Evolutionary conservation across 2,888 invertebrate species (phyloP), one percentile per base, ranked within the genome.

Genomic region (Eupithecia dodoneata): DNA sequence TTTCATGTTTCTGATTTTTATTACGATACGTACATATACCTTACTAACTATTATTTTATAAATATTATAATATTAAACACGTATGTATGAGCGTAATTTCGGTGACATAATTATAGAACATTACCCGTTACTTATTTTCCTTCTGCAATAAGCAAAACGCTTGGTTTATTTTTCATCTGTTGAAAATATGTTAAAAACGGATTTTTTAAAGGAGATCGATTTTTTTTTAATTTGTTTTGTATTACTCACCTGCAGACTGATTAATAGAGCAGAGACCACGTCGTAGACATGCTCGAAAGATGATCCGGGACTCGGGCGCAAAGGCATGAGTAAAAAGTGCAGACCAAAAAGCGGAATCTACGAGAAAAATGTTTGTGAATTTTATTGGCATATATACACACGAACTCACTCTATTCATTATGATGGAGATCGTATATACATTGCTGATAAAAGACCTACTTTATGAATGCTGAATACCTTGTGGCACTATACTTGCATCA

Each of bases 261-360:
- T 96, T 15, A 97, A 91, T 41, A 97, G 87, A 1, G 97, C 97
- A 0, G 97, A 96, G 30, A 96, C 85, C 73, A 97, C 93, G 85
- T 97, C 96, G 87, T 97, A 97, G 72, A 96, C 87, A 44, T 94
- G 94, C 81, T 96, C 96, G 73, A 95, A 91, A 0, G 95, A 89
- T 6, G 96, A 91, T 2, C 96, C 95, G 1, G 94, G 91, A 1
- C 95, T 91, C 0, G 97, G 97, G 13, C 96, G 95, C 82, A 97
- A 96, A 0, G 97, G 97, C 15, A 97, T 95, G 74, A 97, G 90
- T 47, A 97, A 91, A 87, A 96, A 97, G 85, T 98, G 97, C 2
- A 97, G 91, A 0, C 97, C 97, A 76, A 98, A 96, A 0, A 98
- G 91, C 0, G 97, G 97, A n/a, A 97, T 91, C 95, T 96, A 85